Evolutionary conservation across 2,888 invertebrate species (phyloP).

Genomic region (Geotrupes spiniger): DNA sequence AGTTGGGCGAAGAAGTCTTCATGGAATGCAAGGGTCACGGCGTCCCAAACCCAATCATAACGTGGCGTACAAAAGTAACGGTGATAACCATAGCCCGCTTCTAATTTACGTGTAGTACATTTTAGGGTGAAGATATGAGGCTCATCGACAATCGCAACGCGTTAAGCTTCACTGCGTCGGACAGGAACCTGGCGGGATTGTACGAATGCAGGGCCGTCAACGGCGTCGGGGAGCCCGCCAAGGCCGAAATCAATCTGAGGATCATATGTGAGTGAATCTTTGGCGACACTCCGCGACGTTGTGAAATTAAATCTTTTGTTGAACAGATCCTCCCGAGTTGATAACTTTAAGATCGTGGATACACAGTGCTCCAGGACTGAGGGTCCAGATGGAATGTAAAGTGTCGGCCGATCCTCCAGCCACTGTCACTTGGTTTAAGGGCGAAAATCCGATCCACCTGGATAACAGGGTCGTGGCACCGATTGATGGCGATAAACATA

Average conservation of each 20-base stretch:
- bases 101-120: slow-evolving; percentile 25
- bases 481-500: slow-evolving; percentile 56
- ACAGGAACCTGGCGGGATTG: slow-evolving; percentile 64
- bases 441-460: slow-evolving; percentile 57
- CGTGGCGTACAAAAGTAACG: slow-evolving; percentile 62
- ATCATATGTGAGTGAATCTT: slow-evolving; percentile 63
- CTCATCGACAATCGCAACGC: slow-evolving; percentile 60
- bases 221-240: slow-evolving; percentile 71
- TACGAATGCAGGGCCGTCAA: slow-evolving; percentile 74
- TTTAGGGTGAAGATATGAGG: slow-evolving; percentile 61
- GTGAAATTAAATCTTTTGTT: neutral
- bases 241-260: slow-evolving; percentile 64
- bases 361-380: slow-evolving; percentile 70
- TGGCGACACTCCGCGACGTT: neutral
- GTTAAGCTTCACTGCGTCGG: slow-evolving; percentile 64
- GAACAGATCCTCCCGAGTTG: slow-evolving; percentile 72
- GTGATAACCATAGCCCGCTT: slow-evolving; percentile 5
- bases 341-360: slow-evolving; percentile 64
- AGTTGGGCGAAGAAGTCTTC: slow-evolving; percentile 70
- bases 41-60: slow-evolving; percentile 68
- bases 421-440: slow-evolving; percentile 65
- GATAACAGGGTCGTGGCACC: slow-evolving; percentile 49
- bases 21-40: slow-evolving; percentile 72
- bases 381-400: slow-evolving; percentile 66
- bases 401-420: slow-evolving; percentile 70